Evolutionary conservation across 2,888 invertebrate genomes (phyloP), one percentile per base, ranked within the genome.

Genomic region (Leucophenga maculata): DNA sequence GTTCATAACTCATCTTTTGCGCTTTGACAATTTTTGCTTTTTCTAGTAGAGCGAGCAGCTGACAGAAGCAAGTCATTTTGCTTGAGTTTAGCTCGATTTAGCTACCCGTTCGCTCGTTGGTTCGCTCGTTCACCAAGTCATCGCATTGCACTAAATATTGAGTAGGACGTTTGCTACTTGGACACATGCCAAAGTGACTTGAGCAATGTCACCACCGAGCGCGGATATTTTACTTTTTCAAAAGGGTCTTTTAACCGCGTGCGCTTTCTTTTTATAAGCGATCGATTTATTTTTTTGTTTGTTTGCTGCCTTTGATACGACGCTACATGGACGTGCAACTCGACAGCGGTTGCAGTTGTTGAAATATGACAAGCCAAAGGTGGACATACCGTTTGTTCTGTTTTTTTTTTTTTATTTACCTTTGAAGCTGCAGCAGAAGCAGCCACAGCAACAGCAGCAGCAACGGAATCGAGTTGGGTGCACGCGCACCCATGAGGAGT

Each of bases 1-100:
- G 67, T 67, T 46, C 67, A 67, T 67, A 46, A 67, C 55, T 67
- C 67, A 67, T 67, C 46, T 55, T 67, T 59, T 26, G 65, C 54
- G 11, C 65, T 22, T 14, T 16, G 64, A 26, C 50, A 48, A 14
- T 48, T 11, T 62, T 44, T 44, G 44, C 39, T 44, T 31, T n/a
- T 39, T 18, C 2, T 52, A 52, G 26, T 57, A 3, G 57, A 26
- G 22, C 18, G 57, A 26, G 22, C 18, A n/a, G 22, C 18, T 57
- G 57, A 57, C 57, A 57, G 57, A 57, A 57, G 57, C 57, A n/a
- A 22, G 20, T 54, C 54, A 54, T 20, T 22, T 16, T 39, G 39
- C 8, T 39, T 39, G 11, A 39, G n/a, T 20, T 22, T 16, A 11
- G 39, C 39, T 39, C 11, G 11, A 39, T 39, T 8, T 11, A 39